Percentiles rank a stretch among this genome's conserved stretches.
phyloP scores from a whole-genome alignment of 2,113 vertebrate genomes.

The Amia ocellicauda region DNA sequence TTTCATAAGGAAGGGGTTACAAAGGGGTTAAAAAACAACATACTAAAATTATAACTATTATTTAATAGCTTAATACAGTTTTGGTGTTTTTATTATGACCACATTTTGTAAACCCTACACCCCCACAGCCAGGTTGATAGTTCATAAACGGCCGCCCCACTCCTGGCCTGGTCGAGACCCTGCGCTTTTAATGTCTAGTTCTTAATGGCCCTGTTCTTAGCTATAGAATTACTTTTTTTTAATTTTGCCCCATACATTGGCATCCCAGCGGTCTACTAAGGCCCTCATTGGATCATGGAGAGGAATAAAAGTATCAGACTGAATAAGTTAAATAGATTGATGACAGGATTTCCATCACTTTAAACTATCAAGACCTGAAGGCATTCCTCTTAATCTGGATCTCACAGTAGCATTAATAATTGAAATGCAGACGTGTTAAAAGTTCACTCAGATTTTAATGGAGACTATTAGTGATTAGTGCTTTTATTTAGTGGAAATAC shows the following conservation, averaged over 20 bases:
- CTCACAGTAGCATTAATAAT: constrained; percentile 44
- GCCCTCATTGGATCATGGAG: not conserved
- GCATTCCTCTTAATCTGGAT: constrained; percentile 37
- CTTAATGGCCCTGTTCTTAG: too few relatives aligned
- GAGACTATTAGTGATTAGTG: too few relatives aligned
- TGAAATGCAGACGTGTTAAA: constrained; percentile 39
- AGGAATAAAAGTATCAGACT: constrained; percentile 1
- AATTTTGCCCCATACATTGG: not conserved
- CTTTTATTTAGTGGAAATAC: too few relatives aligned
- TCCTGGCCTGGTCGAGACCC: too few relatives aligned
- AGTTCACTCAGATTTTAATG: constrained; percentile 46
- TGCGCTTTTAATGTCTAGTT: too few relatives aligned
- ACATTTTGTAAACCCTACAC: not conserved
- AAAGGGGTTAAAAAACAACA: too few relatives aligned
- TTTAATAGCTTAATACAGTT: too few relatives aligned
- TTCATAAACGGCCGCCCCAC: too few relatives aligned
- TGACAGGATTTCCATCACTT: constrained; percentile 35
- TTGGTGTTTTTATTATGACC: too few relatives aligned
- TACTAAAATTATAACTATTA: too few relatives aligned
- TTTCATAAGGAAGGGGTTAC: too few relatives aligned
- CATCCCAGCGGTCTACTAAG: constrained; percentile 4
- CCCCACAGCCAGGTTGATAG: not conserved
- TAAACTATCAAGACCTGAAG: constrained; percentile 50
- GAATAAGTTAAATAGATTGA: constrained; percentile 36
- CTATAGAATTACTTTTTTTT: too few relatives aligned